These are phyloP conservation scores for Girardinichthys multiradiatus DNA, from an alignment of 2,113 vertebrate genomes.

Conservation along the genomic window DNA sequence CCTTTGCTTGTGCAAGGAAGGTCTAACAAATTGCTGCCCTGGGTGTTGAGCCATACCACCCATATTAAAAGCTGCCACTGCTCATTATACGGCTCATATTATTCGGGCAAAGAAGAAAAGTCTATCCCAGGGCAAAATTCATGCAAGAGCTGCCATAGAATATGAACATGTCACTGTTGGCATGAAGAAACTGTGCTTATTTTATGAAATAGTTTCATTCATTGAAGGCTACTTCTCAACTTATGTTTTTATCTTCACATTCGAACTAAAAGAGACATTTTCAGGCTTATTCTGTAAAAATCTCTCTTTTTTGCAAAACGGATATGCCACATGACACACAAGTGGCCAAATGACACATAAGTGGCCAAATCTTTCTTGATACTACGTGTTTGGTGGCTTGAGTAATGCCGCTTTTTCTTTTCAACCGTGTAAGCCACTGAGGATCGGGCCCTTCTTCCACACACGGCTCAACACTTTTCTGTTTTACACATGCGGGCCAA, in stretches of 20 bases:
- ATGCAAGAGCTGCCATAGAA: no score
- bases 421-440: conserved; percentile 50
- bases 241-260: background rate
- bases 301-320: background rate
- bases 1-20: no score
- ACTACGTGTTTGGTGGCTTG: conserved; percentile 42
- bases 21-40: no score
- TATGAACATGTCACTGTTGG: background rate
- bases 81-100: background rate
- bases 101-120: background rate
- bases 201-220: background rate
- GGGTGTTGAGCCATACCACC: background rate
- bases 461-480: conserved; percentile 44
- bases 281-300: conserved; percentile 10
- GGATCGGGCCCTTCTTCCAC: conserved; percentile 54
- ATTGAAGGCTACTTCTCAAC: background rate
- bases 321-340: background rate
- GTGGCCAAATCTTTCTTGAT: conserved; percentile 29
- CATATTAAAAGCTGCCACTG: background rate
- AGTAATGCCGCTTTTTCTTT: conserved; percentile 54
- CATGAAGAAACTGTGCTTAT: background rate
- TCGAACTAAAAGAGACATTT: background rate
- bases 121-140: background rate
- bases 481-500: conserved; percentile 35
- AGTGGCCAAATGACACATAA: conserved; percentile 53